A percentile compares a stretch with the other conserved stretches of the same genome.
These are phyloP conservation scores for Gambelia wislizenii DNA, from an alignment of 2,797 vertebrate species.

Conservation along the genomic window DNA sequence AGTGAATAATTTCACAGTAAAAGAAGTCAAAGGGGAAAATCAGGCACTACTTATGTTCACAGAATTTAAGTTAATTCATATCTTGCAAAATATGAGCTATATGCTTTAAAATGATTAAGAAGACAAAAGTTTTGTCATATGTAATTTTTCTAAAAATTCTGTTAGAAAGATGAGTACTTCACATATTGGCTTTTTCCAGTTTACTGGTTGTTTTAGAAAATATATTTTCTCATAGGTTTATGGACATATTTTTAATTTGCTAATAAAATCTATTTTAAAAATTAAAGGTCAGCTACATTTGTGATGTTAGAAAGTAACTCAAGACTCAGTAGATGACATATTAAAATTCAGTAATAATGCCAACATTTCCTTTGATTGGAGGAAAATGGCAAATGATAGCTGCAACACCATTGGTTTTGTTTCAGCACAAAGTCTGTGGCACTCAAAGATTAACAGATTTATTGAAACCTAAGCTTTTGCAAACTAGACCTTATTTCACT, in stretches of 20 bases:
- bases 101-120: background rate
- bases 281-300: background rate
- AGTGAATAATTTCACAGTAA: conserved; percentile 12
- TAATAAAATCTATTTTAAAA: background rate
- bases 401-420: background rate
- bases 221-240: background rate
- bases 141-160: background rate
- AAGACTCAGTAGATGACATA: background rate
- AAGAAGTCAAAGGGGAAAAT: background rate
- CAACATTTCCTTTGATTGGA: background rate
- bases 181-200: background rate
- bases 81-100: background rate
- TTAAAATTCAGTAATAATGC: background rate
- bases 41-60: background rate
- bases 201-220: background rate
- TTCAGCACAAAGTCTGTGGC: background rate
- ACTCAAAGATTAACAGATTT: background rate
- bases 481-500: background rate
- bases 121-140: background rate
- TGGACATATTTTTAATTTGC: background rate
- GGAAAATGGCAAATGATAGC: background rate
- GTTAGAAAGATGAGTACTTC: background rate
- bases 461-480: background rate
- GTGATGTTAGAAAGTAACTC: background rate
- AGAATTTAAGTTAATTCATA: background rate